These are phyloP conservation scores for Illadopsis cleaveri DNA, from an alignment of 2,113 vertebrate genomes.

Conservation along the genomic window DNA sequence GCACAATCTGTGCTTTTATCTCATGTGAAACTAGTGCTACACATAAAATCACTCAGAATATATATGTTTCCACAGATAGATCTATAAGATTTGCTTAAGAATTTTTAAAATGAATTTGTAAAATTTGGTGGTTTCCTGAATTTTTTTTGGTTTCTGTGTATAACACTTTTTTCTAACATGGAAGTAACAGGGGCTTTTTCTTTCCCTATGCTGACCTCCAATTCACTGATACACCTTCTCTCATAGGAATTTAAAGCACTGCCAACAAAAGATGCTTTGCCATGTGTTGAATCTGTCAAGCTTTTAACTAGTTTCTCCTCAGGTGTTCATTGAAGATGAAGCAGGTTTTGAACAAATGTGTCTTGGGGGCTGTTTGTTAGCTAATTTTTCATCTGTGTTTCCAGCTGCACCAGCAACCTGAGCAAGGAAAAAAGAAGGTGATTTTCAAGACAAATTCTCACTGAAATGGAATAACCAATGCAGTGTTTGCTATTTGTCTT, in stretches of 20 bases:
- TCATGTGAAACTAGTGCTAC: not conserved
- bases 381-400: slow-evolving; percentile 57
- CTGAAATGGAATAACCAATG: not conserved
- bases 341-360: slow-evolving; percentile 59
- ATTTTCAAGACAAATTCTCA: slow-evolving; percentile 37
- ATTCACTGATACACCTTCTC: slow-evolving; percentile 6
- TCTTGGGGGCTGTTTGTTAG: slow-evolving; percentile 21
- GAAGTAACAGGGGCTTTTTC: not conserved
- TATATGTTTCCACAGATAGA: not conserved
- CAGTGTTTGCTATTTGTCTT: slow-evolving; percentile 24
- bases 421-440: slow-evolving; percentile 19
- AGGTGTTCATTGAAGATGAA: slow-evolving; percentile 62
- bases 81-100: not conserved
- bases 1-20: not conserved
- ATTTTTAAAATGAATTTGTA: not conserved
- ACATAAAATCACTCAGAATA: not conserved
- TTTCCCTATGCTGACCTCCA: not conserved
- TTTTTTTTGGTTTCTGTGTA: not conserved
- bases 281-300: slow-evolving; percentile 61
- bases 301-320: slow-evolving; percentile 70
- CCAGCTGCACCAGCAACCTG: slow-evolving; percentile 13
- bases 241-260: slow-evolving; percentile 58
- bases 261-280: slow-evolving; percentile 43
- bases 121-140: not conserved
- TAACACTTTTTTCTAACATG: not conserved